Evolutionary conservation across 2,888 invertebrate genomes (phyloP).

Genomic region (Troilus luridus): DNA sequence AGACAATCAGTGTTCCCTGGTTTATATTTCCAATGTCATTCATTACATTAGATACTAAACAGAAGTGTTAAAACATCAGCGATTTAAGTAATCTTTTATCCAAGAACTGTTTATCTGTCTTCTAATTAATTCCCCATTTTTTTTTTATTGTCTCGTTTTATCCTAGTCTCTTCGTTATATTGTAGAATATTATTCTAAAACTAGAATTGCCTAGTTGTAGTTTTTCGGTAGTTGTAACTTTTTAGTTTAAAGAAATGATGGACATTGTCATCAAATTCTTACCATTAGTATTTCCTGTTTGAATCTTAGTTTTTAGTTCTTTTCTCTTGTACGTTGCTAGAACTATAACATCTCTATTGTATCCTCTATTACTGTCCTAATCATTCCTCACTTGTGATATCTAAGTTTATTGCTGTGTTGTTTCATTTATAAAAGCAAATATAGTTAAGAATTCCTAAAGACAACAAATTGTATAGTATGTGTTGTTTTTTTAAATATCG

Average conservation of each 20-base stretch:
- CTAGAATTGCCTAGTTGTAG: too few relatives aligned
- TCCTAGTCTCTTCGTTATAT: not conserved
- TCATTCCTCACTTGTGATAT: not conserved
- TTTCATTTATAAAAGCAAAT: too few relatives aligned
- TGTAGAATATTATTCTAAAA: not conserved
- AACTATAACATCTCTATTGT: not conserved
- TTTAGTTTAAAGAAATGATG: too few relatives aligned
- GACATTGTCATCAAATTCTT: too few relatives aligned
- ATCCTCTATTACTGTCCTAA: not conserved
- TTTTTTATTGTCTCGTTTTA: not conserved
- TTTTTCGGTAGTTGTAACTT: too few relatives aligned
- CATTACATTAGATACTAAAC: not conserved
- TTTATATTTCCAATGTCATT: not conserved
- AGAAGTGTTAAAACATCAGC: not conserved
- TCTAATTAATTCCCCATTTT: not conserved
- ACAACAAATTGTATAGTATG: too few relatives aligned
- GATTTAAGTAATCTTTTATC: not conserved
- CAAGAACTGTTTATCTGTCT: not conserved
- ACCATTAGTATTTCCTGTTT: too few relatives aligned
- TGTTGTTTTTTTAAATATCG: too few relatives aligned
- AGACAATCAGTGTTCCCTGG: not conserved
- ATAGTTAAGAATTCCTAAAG: too few relatives aligned
- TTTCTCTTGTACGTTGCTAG: too few relatives aligned
- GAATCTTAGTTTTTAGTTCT: too few relatives aligned
- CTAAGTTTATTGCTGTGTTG: not conserved